phyloP scores from a whole-genome alignment of 1,140 invertebrate genomes.

The Condylostylus longicornis region DNA sequence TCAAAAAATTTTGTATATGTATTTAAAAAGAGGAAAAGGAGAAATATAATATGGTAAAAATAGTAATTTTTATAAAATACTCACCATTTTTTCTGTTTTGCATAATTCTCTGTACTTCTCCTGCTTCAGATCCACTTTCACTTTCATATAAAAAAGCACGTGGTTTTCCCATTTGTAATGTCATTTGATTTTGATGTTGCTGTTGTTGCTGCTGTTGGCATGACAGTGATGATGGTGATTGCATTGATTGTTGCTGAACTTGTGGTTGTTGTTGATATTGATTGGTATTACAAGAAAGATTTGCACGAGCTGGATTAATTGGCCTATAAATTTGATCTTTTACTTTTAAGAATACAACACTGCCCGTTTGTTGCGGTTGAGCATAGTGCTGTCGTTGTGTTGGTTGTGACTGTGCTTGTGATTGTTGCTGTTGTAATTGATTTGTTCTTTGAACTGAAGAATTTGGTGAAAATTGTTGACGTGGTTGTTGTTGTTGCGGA shows the following conservation, averaged over 20 bases:
- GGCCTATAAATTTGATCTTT: slow-evolving; percentile 1
- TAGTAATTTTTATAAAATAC: slow-evolving; percentile 8
- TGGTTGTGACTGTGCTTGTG: slow-evolving; percentile 4
- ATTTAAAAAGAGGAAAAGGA: too few relatives aligned
- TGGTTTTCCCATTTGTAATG: slow-evolving; percentile 2
- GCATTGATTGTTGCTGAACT: slow-evolving; percentile 3
- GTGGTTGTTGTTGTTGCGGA: background rate
- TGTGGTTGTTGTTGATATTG: slow-evolving; percentile 7
- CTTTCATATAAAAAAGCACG: slow-evolving; percentile 33
- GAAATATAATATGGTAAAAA: too few relatives aligned
- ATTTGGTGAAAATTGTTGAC: slow-evolving; percentile 1
- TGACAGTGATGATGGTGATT: slow-evolving; percentile 3
- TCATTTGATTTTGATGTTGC: background rate
- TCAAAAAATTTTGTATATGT: too few relatives aligned
- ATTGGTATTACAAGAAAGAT: slow-evolving; percentile 6
- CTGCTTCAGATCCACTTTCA: slow-evolving; percentile 47
- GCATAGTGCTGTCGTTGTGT: too few relatives aligned
- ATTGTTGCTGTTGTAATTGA: slow-evolving; percentile 7
- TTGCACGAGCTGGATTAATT: background rate
- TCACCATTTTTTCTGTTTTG: slow-evolving; percentile 30
- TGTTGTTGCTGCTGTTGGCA: slow-evolving; percentile 7
- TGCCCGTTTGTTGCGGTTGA: background rate
- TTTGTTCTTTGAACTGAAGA: background rate
- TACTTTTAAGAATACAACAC: slow-evolving; percentile 1
- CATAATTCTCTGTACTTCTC: slow-evolving; percentile 46